Evolutionary conservation across 2,113 vertebrate genomes (phyloP).

Genomic region (Dicaeum eximium): DNA sequence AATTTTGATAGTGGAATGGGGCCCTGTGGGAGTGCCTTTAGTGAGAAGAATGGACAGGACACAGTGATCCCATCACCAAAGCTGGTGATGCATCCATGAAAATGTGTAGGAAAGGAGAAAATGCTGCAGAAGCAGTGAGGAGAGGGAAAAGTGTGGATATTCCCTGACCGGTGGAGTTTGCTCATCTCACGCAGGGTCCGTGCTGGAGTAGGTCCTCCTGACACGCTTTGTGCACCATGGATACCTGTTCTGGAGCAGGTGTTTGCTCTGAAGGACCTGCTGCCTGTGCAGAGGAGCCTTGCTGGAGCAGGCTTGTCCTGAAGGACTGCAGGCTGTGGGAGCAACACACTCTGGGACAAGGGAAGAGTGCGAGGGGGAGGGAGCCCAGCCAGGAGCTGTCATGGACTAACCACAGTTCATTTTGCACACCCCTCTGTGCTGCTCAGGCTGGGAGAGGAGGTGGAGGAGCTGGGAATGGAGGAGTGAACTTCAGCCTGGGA

Average conservation of each 20-base stretch:
- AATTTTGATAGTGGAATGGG: background rate
- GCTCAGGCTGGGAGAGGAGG: background rate
- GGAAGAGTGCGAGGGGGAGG: background rate
- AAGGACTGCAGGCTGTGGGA: background rate
- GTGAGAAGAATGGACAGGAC: background rate
- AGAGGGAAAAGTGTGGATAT: background rate
- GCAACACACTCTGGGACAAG: background rate
- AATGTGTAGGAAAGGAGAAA: background rate
- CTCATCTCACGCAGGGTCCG: background rate
- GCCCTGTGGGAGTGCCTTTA: background rate
- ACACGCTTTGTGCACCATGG: background rate
- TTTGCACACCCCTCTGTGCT: background rate
- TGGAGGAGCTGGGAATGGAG: background rate
- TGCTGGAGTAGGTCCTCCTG: background rate
- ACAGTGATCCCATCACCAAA: background rate
- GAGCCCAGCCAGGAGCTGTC: background rate
- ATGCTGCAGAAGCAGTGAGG: background rate
- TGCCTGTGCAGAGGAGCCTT: background rate
- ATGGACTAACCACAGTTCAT: background rate
- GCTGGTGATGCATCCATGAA: background rate
- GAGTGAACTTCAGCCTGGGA: background rate
- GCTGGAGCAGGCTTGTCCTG: background rate
- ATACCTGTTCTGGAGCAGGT: background rate
- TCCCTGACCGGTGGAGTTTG: fast-evolving
- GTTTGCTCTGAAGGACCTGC: background rate